Evolutionary conservation across 92 coral and sea anemone genomes (phyloP).

Genomic region (Nematostella vectensis): DNA sequence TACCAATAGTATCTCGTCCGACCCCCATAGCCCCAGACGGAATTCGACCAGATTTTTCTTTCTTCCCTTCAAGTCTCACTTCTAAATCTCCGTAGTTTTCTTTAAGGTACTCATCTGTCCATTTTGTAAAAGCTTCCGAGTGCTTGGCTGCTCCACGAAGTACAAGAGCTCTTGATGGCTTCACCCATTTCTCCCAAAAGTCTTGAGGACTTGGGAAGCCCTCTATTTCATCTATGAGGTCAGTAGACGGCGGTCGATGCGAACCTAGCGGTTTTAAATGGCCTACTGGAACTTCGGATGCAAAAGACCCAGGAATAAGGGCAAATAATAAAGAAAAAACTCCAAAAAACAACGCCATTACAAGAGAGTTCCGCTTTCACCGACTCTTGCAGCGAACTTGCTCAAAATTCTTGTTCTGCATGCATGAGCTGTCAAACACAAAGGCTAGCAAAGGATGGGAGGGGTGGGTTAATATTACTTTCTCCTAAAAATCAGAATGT

Average conservation of each 20-base stretch:
- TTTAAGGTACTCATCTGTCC: conserved; percentile 76
- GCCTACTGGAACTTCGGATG: conserved; percentile 54
- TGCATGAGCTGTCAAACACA: no score
- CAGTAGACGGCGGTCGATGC: conserved; percentile 66
- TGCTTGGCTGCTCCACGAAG: conserved; percentile 80
- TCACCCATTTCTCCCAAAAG: conserved; percentile 88
- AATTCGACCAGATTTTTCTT: conserved; percentile 66
- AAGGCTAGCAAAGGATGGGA: background rate
- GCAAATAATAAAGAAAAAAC: background rate
- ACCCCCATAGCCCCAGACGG: conserved; percentile 86
- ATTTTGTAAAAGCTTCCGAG: conserved; percentile 54
- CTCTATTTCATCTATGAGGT: conserved; percentile 59
- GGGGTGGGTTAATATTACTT: background rate
- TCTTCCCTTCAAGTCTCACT: conserved; percentile 80
- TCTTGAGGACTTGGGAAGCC: conserved; percentile 69
- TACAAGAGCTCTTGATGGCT: conserved; percentile 68
- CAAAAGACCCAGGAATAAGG: background rate
- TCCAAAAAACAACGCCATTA: background rate
- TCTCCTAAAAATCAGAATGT: background rate
- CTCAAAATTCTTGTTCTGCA: no score
- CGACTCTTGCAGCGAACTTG: no score
- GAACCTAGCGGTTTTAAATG: conserved; percentile 77
- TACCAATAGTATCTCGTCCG: conserved; percentile 84
- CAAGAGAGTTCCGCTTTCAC: background rate
- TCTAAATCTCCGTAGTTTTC: conserved; percentile 67